Evolutionary conservation across 2,888 invertebrate genomes (phyloP).

Genomic region (Drosophila glabriapex): DNA sequence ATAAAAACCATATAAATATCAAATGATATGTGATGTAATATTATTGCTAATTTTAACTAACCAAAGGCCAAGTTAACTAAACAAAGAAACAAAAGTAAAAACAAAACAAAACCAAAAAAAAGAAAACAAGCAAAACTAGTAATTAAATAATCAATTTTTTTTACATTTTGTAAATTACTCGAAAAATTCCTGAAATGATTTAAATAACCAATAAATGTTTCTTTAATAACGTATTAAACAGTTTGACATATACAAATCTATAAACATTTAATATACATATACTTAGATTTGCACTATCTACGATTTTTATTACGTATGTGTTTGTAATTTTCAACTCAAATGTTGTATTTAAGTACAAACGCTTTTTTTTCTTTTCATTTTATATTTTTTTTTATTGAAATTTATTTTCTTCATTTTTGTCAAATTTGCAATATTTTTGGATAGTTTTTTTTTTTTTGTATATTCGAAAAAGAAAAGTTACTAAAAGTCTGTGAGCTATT

Average conservation of each 20-base stretch:
- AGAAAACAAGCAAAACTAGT: slow-evolving; percentile 61
- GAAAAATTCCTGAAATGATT: slow-evolving; percentile 43
- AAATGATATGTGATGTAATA: slow-evolving; percentile 77
- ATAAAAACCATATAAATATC: slow-evolving; percentile 65
- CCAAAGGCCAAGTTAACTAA: slow-evolving; percentile 86
- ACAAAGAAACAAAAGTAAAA: slow-evolving; percentile 65
- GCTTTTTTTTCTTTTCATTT: slow-evolving; percentile 21
- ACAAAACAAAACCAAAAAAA: slow-evolving; percentile 39
- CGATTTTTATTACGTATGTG: slow-evolving; percentile 62
- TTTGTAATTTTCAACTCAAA: slow-evolving; percentile 57
- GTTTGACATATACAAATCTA: slow-evolving; percentile 49
- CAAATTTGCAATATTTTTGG: slow-evolving; percentile 6
- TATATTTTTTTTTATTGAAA: background rate
- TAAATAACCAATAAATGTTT: slow-evolving; percentile 78
- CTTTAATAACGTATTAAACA: slow-evolving; percentile 69
- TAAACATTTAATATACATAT: slow-evolving; percentile 36
- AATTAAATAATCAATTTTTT: slow-evolving; percentile 43
- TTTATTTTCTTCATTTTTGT: background rate
- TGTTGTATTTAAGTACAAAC: slow-evolving; percentile 24
- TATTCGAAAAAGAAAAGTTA: slow-evolving; percentile 63
- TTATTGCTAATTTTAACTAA: slow-evolving; percentile 85
- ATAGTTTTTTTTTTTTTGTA: slow-evolving; percentile 33
- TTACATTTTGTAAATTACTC: slow-evolving; percentile 73
- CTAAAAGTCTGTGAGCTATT: slow-evolving; percentile 64
- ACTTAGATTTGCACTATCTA: slow-evolving; percentile 65